Conservation (phyloP, 2,888 invertebrate species). For the Acanthopleura granulata region DNA sequence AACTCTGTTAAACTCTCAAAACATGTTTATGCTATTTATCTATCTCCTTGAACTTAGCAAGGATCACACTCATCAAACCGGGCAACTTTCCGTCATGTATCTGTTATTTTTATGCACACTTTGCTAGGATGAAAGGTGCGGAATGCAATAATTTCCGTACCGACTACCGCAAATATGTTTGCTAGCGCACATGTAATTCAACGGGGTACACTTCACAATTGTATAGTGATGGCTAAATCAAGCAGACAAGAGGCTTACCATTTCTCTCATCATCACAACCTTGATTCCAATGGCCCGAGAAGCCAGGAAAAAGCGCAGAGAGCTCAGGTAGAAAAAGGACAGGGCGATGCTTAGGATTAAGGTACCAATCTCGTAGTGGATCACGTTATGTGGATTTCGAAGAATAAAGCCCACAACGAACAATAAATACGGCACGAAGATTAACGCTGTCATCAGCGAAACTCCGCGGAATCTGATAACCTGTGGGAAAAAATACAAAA, state of each 20-base stretch:
- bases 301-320: conserved; percentile 11
- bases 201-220: no score
- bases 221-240: no score
- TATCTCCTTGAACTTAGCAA: no score
- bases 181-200: no score
- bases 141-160: no score
- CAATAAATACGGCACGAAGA: background rate
- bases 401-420: conserved; percentile 3
- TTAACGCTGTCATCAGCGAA: background rate
- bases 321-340: conserved; percentile 7
- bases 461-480: background rate
- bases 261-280: conserved; percentile 10
- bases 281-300: background rate
- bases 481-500: background rate
- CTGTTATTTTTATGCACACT: no score
- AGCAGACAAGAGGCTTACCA: background rate
- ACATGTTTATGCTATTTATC: no score
- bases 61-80: no score
- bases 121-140: no score
- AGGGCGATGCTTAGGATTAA: background rate
- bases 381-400: background rate
- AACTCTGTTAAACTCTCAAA: no score
- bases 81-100: no score
- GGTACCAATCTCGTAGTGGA: background rate
- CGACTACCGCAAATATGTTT: no score